Conservation (phyloP, 2,797 vertebrate genomes). For the Euthynnus affinis region DNA sequence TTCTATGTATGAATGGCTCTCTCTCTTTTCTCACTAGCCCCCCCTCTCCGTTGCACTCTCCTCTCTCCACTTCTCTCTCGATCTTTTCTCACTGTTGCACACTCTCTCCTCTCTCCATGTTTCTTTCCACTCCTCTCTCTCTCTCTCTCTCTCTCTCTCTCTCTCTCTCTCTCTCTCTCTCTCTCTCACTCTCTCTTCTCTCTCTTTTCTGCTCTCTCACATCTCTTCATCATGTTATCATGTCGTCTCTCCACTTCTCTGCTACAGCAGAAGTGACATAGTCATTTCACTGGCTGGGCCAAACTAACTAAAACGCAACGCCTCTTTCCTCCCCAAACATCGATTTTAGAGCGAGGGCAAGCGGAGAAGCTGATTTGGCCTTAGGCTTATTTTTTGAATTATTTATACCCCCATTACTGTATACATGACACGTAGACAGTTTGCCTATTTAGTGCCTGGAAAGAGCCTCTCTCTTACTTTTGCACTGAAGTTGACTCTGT, state of each 20-base stretch:
- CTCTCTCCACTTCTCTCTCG: background rate
- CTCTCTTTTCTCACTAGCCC: constrained; percentile 24
- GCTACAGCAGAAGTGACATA: constrained; percentile 46
- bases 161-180: constrained; percentile 1
- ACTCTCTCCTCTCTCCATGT: constrained; percentile 5
- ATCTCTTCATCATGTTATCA: constrained; percentile 41
- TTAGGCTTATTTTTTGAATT: constrained; percentile 72
- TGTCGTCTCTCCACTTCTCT: constrained; percentile 22
- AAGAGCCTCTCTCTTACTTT: constrained; percentile 50
- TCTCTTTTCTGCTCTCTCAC: constrained; percentile 1
- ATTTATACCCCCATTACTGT: constrained; percentile 80
- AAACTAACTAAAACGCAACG: constrained; percentile 54
- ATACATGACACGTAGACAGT: constrained; percentile 72
- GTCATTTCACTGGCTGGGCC: constrained; percentile 49
- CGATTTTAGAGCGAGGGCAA: constrained; percentile 62
- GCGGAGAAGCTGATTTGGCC: constrained; percentile 72
- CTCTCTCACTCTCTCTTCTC: background rate
- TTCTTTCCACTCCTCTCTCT: background rate
- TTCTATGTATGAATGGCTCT: constrained; percentile 36
- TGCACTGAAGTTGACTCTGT: constrained; percentile 23
- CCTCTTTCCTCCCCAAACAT: constrained; percentile 67
- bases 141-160: background rate
- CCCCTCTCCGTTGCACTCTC: constrained; percentile 12
- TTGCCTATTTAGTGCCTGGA: constrained; percentile 64
- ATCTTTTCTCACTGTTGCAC: background rate